Evolutionary conservation across 2,888 invertebrate genomes (phyloP).

Genomic region (Piscicola geometra): DNA sequence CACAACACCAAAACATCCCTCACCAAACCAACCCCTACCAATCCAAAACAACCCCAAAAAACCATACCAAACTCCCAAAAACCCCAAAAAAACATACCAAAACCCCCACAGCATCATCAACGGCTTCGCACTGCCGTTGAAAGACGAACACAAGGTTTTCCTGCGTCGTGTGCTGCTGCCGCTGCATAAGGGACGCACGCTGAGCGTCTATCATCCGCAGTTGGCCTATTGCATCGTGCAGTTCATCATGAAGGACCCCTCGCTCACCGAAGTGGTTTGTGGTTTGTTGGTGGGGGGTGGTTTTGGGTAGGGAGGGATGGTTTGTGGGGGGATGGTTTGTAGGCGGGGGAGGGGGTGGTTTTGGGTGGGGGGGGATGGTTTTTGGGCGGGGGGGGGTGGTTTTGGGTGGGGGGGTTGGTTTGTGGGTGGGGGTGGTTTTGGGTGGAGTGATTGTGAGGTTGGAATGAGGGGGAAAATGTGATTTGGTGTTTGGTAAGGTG

Average conservation of each 20-base stretch:
- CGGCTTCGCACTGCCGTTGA: slow-evolving; percentile 96
- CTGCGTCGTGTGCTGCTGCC: slow-evolving; percentile 87
- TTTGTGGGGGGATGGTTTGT: background rate
- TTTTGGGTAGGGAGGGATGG: background rate
- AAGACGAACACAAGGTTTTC: slow-evolving; percentile 98
- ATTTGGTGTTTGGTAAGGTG: no score
- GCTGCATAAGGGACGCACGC: slow-evolving; percentile 66
- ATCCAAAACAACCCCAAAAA: no score
- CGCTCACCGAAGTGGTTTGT: slow-evolving; percentile 82
- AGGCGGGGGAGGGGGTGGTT: background rate
- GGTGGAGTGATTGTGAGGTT: no score
- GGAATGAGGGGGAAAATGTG: no score
- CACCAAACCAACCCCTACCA: no score
- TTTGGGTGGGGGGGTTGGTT: background rate
- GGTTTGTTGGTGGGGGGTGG: background rate
- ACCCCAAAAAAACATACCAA: background rate
- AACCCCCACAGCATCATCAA: slow-evolving; percentile 80
- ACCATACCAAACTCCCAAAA: background rate
- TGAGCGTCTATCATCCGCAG: slow-evolving; percentile 97
- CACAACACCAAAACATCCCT: no score
- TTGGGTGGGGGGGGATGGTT: background rate
- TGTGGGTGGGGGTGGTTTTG: background rate
- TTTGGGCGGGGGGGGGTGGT: background rate
- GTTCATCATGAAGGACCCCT: slow-evolving; percentile 97
- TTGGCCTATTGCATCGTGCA: slow-evolving; percentile 99